These are phyloP conservation scores for Phrynocephalus vlangalii DNA, from an alignment of 2,797 vertebrate genomes.

Conservation along the genomic window DNA sequence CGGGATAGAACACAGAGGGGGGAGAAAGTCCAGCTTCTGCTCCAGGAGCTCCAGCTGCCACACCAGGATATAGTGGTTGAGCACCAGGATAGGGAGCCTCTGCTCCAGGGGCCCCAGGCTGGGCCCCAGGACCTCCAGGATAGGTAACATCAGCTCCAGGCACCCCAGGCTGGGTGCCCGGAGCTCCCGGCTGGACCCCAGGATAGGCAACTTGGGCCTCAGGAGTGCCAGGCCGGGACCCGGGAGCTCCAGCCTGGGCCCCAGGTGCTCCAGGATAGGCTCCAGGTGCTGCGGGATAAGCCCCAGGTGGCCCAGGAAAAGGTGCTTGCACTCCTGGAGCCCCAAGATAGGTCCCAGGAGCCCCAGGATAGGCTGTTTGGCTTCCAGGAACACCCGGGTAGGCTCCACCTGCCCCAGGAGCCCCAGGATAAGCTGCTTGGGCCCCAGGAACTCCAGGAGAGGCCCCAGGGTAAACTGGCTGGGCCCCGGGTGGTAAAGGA, in stretches of 20 bases:
- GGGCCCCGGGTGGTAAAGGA: not conserved
- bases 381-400: not conserved
- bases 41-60: not conserved
- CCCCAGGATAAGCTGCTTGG: not conserved
- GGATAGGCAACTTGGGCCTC: accelerated
- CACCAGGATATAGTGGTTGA: not conserved
- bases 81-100: not conserved
- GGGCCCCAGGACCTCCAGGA: not conserved
- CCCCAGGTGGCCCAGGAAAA: not conserved
- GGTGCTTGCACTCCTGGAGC: too few relatives aligned
- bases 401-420: not conserved
- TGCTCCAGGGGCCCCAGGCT: not conserved
- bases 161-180: not conserved
- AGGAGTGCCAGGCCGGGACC: not conserved
- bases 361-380: not conserved
- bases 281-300: not conserved
- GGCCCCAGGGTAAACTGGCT: not conserved
- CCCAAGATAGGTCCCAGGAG: not conserved
- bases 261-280: not conserved
- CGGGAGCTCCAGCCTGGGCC: not conserved
- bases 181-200: not conserved
- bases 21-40: not conserved
- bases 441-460: not conserved
- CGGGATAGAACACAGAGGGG: not conserved
- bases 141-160: not conserved